Evolutionary conservation across 2,113 vertebrate genomes (phyloP).

Genomic region (Brevimyrus niger): DNA sequence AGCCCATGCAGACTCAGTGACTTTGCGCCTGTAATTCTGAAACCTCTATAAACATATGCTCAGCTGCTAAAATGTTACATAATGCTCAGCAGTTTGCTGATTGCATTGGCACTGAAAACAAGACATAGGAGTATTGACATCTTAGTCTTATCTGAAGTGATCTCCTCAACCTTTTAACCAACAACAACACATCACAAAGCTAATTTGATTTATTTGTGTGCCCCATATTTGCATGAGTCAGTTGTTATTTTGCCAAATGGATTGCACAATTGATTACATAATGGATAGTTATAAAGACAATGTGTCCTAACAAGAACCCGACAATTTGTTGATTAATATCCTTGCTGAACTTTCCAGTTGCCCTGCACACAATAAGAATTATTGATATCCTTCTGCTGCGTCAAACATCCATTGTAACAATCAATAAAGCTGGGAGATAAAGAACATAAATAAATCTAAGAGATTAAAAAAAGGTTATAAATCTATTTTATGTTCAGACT

Average conservation of each 20-base stretch:
- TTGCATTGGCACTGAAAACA: neutral
- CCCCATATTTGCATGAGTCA: slow-evolving; percentile 28
- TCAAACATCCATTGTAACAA: slow-evolving; percentile 25
- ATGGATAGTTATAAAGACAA: slow-evolving; percentile 36
- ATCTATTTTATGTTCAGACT: neutral
- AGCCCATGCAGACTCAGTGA: neutral
- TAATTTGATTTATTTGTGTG: slow-evolving; percentile 30
- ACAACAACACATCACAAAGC: slow-evolving; percentile 10
- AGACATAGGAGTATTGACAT: neutral
- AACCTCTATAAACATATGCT: neutral
- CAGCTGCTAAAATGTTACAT: neutral
- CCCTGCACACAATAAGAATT: slow-evolving; percentile 22
- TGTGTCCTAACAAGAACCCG: slow-evolving; percentile 30
- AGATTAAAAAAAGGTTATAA: neutral
- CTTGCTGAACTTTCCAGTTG: slow-evolving; percentile 43
- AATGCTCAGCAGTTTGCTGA: neutral
- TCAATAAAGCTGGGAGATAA: slow-evolving; percentile 23
- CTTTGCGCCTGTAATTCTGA: neutral
- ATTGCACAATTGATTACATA: slow-evolving; percentile 41
- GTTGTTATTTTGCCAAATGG: slow-evolving; percentile 40
- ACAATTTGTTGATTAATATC: slow-evolving; percentile 37
- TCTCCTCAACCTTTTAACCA: neutral
- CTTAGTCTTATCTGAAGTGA: neutral
- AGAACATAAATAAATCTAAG: neutral
- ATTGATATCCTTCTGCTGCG: slow-evolving; percentile 31